phyloP scores from a whole-genome alignment of 2,797 vertebrate genomes.

The Lacerta bilineata region DNA sequence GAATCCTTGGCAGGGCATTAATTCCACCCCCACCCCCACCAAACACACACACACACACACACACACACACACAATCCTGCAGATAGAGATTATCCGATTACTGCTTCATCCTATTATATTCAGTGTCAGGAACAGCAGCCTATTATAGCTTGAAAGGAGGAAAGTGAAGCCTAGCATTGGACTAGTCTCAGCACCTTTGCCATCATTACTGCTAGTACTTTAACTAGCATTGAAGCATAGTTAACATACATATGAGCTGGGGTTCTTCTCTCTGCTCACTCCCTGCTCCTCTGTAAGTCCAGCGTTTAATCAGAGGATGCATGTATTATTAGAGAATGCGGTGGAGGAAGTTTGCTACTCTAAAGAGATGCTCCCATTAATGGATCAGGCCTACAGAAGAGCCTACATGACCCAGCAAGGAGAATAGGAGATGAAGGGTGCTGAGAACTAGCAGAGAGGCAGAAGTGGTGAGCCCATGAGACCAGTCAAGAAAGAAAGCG shows the following conservation, averaged over 20 bases:
- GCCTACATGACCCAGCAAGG: neutral
- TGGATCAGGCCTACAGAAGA: no score
- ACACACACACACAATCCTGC: neutral
- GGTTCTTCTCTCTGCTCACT: neutral
- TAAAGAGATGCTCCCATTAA: neutral
- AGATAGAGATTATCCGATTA: neutral
- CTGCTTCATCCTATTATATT: conserved; percentile 7
- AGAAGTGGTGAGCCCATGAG: no score
- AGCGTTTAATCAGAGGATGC: neutral
- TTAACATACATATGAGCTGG: no score
- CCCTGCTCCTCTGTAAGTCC: neutral
- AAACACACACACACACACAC: neutral
- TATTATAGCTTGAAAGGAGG: conserved; percentile 6
- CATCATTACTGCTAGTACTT: neutral
- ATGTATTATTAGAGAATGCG: no score
- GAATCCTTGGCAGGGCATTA: neutral
- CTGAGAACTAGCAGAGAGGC: neutral
- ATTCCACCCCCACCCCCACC: neutral
- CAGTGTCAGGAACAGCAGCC: neutral
- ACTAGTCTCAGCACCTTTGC: neutral
- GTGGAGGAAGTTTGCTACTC: neutral
- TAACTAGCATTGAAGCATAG: neutral
- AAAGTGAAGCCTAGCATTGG: neutral
- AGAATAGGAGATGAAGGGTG: neutral
- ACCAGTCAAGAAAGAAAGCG: neutral